Evolutionary conservation across 2,797 vertebrate genomes (phyloP), one percentile per base, ranked within the genome.

Genomic region (Hippoglossus hippoglossus): DNA sequence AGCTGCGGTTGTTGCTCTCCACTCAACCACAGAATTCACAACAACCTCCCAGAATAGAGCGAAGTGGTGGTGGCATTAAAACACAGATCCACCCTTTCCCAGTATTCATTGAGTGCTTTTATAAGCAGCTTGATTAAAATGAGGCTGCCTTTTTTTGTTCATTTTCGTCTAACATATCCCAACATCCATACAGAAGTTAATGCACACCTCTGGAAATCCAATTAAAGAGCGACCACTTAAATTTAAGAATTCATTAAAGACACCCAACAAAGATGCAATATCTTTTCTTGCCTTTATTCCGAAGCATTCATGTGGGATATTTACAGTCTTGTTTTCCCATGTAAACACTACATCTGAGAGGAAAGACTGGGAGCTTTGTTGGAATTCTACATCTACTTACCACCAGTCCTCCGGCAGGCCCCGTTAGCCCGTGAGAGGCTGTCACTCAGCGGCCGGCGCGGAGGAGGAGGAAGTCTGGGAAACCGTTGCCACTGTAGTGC

Each of bases 311-410:
- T 92, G 91, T 89, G 88, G 91, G 84, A 88, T 88, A 82, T 93
- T 91, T 84, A 86, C 90, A 63, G 71, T 67, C 75, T 72, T 82
- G 84, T 91, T 89, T 94, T 94, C 87, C 86, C 93, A 44, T 77
- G 89, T 91, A 94, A 93, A 93, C 84, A 75, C 87, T 51, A 93
- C 65, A 86, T 88, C 67, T 85, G 82, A 84, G 82, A 75, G 78
- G 75, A 65, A 77, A 82, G 81, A 75, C 68, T 66, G 61, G 59
- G 74, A 90, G 79, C 83, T 84, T 64, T 79, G 80, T 67, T 88
- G 87, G 87, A 93, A 95, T 94, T 93, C 91, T 87, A 52, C 93
- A 85, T 89, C 80, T 92, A 87, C 89, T 83, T 90, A 91, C 85
- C 81, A 91, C 56, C 77, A 71, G 67, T 69, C 71, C 26, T 66